Evolutionary conservation across 2,797 vertebrate genomes (phyloP).

Genomic region (Picus viridis): DNA sequence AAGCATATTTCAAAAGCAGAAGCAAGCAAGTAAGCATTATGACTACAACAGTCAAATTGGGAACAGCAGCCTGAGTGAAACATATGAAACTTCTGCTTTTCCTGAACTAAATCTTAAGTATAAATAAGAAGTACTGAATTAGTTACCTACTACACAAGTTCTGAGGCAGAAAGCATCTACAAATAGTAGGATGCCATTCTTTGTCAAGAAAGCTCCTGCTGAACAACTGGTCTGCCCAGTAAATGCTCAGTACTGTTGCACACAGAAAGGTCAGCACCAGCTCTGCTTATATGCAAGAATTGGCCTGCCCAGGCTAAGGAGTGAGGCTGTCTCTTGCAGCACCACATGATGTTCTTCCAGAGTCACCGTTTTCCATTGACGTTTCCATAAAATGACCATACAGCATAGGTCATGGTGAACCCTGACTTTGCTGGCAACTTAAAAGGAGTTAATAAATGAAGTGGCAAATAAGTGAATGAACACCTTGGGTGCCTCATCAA

Average conservation of each 20-base stretch:
- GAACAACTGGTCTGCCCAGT: neutral
- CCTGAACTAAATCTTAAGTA: neutral
- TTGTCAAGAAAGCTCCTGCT: neutral
- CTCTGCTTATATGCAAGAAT: neutral
- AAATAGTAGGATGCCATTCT: neutral
- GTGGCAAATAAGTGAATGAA: neutral
- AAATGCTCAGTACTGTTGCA: neutral
- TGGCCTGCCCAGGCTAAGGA: neutral
- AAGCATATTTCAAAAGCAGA: neutral
- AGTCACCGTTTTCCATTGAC: neutral
- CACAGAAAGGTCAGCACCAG: neutral
- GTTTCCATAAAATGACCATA: neutral
- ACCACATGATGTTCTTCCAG: neutral
- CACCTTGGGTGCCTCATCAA: accelerated
- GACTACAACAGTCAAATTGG: neutral
- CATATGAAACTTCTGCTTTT: neutral
- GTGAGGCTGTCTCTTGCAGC: neutral
- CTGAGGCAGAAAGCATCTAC: neutral
- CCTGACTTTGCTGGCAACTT: neutral
- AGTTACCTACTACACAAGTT: neutral
- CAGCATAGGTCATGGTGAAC: neutral
- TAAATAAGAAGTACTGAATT: neutral
- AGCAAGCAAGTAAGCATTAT: neutral
- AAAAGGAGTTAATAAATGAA: neutral
- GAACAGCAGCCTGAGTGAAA: accelerated